Conservation (phyloP, 2,797 vertebrate genomes). For the Gorsachius magnificus region DNA sequence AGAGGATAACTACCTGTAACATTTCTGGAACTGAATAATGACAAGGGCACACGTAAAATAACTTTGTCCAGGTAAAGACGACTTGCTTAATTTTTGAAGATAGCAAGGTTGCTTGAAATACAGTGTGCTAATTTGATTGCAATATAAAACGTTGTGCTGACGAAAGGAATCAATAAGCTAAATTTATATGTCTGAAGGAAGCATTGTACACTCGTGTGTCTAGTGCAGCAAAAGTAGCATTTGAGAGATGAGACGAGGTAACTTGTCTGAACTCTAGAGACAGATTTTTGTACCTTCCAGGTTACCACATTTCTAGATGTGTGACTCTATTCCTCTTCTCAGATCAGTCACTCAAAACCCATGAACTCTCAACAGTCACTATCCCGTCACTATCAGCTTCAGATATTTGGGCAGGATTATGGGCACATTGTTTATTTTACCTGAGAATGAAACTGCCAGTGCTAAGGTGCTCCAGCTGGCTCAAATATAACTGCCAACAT, state of each 20-base stretch:
- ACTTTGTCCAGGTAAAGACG: not conserved
- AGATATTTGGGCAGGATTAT: not conserved
- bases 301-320: not conserved
- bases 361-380: not conserved
- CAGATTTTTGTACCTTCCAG: not conserved
- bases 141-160: not conserved
- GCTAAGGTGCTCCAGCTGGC: not conserved
- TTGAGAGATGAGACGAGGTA: not conserved
- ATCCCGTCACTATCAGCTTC: not conserved
- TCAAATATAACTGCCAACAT: not conserved
- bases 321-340: not conserved
- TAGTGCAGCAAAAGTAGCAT: not conserved
- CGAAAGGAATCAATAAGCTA: conserved; percentile 21
- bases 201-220: not conserved
- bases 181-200: conserved; percentile 32
- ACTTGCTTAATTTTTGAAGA: not conserved
- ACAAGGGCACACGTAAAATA: not conserved
- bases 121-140: conserved; percentile 32
- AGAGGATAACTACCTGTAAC: not conserved
- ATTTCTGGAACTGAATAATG: not conserved
- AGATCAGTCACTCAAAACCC: not conserved
- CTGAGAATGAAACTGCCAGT: not conserved
- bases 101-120: conserved; percentile 17
- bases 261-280: not conserved
- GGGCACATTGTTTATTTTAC: not conserved